Evolutionary conservation across 2,797 vertebrate genomes (phyloP).

Genomic region (Taenioides sp.): DNA sequence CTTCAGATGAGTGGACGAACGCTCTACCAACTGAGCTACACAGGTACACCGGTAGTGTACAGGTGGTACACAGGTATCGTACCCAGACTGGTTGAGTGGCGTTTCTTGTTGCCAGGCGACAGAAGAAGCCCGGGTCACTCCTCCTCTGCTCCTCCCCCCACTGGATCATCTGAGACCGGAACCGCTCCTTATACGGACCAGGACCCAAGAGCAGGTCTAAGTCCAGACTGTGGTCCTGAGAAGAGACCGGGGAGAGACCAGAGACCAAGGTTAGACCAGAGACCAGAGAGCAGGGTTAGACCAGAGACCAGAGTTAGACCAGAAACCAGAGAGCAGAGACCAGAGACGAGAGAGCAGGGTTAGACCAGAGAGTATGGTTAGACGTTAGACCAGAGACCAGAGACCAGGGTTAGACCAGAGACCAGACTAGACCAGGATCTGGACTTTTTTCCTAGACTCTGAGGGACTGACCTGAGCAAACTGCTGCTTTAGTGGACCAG

Average conservation of each 20-base stretch:
- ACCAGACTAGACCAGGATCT: no score
- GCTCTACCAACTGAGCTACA: no score
- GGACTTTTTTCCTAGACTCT: background rate
- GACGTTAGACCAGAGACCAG: background rate
- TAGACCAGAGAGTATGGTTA: background rate
- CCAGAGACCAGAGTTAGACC: background rate
- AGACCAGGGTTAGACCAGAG: background rate
- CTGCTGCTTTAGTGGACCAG: slow-evolving; percentile 74
- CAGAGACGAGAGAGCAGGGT: background rate
- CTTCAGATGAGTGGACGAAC: no score
- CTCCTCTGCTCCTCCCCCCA: slow-evolving; percentile 86
- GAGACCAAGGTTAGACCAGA: background rate
- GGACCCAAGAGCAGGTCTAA: slow-evolving; percentile 82
- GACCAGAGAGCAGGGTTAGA: background rate
- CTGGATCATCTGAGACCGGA: slow-evolving; percentile 86
- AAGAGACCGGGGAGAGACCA: background rate
- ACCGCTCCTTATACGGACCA: slow-evolving; percentile 86
- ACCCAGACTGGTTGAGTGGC: slow-evolving; percentile 86
- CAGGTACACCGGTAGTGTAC: no score
- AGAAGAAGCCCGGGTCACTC: slow-evolving; percentile 87
- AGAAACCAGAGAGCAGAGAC: background rate
- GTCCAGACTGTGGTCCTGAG: slow-evolving; percentile 84
- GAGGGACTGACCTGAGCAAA: slow-evolving; percentile 69
- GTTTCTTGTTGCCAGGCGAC: slow-evolving; percentile 73
- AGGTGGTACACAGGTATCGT: slow-evolving; percentile 23